Base-by-base conservation (phyloP, 2,797 vertebrate genomes). In the Diplodus puntazzo region DNA sequence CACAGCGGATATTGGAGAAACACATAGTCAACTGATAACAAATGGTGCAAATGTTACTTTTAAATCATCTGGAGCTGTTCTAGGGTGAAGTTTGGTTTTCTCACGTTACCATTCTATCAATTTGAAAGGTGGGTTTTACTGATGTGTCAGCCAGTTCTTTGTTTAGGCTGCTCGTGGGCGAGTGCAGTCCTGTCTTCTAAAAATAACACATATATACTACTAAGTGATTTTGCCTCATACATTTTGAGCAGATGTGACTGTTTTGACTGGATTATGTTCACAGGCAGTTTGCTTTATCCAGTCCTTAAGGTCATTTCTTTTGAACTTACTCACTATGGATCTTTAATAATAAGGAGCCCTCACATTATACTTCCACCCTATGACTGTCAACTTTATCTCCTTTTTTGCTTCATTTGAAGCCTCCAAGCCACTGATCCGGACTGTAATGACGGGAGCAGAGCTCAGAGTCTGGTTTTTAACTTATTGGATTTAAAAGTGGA, bases 121-220 rank as follows among this genome's bases (percentile, higher is more conserved):
- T 52, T 53, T 34, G 43, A 49, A 65, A 11, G 23, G 17, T 8
- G 6, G 5, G 20, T 53, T 57, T 21, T 23, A 25, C 58, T 45
- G 45, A 58, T 14, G 53, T 25, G 43, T 81, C 30, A 50, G 62
- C 30, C 55, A 2, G 25, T 42, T 39, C 39, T 71, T 43, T 30
- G 45, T n/a, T 71, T 55, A n/a, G n/a, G 30, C 21, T 58, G 7
- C 5, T 20, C 30, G 27, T 27, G 9, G 18, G 34, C 39, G 59
- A 20, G 11, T 17, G 53, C 46, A 53, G 14, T 23, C 18, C 5
- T 50, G 16, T 48, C 39, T 39, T 39, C 10, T 53, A 62, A 61
- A 61, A 67, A n/a, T 46, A 58, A n/a, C 62, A 50, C 34, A 4
- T 25, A 2, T 12, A 54, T 30, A 50, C n/a, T 25, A 16, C n/a